Evolutionary conservation across 2,797 vertebrate species (phyloP).

Genomic region (Anomalospiza imberbis): DNA sequence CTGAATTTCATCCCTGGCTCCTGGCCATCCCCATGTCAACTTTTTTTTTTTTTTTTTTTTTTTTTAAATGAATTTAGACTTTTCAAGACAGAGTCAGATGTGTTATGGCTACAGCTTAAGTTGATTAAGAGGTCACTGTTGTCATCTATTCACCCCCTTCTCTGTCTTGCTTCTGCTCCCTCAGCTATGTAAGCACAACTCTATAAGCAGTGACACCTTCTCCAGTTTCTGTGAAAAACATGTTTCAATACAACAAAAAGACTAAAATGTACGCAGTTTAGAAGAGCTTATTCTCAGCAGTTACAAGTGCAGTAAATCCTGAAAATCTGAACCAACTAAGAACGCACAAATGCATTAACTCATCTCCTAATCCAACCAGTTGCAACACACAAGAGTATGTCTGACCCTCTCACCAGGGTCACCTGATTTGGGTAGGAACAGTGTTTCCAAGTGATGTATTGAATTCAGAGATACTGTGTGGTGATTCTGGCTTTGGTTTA

Average conservation of each 20-base stretch:
- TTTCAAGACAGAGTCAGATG: not conserved
- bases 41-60: not conserved
- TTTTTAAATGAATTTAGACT: not conserved
- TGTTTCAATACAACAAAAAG: not conserved
- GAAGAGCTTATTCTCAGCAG: not conserved
- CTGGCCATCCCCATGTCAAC: not conserved
- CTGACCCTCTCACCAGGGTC: not conserved
- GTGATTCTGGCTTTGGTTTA: not conserved
- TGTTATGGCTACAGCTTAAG: constrained; percentile 1
- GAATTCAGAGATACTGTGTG: not conserved
- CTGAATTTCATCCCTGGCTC: constrained; percentile 1
- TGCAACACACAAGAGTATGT: not conserved
- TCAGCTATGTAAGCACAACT: not conserved
- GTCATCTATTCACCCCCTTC: not conserved
- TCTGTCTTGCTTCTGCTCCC: not conserved
- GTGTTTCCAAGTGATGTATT: not conserved
- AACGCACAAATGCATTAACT: not conserved
- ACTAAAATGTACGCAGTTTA: not conserved
- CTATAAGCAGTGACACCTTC: not conserved
- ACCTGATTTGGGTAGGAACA: not conserved
- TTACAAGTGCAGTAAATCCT: not conserved
- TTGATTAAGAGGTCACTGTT: not conserved
- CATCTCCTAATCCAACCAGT: not conserved
- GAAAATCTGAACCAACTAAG: not conserved
- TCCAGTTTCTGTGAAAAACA: not conserved